phyloP scores from a whole-genome alignment of 2,113 vertebrate genomes.

The Bubo blakistoni region DNA sequence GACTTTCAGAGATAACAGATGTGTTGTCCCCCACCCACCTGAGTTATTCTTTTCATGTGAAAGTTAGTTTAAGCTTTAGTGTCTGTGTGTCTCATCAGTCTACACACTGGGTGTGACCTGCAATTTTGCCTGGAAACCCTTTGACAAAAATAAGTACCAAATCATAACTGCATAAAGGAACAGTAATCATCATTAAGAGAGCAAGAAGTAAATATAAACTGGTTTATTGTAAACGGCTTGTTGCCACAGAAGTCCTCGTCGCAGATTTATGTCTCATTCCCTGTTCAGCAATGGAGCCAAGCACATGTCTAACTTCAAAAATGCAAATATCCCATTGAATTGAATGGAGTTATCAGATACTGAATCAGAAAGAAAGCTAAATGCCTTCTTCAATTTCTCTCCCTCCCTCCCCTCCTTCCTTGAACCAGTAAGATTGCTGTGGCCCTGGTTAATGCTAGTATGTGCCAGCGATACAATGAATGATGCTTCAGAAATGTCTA shows the following conservation, averaged over 20 bases:
- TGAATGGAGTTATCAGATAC: not conserved
- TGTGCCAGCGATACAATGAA: not conserved
- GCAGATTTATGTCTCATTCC: not conserved
- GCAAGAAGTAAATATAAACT: not conserved
- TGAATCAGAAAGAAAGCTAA: not conserved
- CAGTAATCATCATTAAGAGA: not conserved
- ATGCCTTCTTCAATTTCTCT: not conserved
- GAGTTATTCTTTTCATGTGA: not conserved
- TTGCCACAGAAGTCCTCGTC: not conserved
- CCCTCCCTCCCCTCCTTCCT: not conserved
- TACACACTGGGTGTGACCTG: not conserved
- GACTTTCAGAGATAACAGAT: not conserved
- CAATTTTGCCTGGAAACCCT: not conserved
- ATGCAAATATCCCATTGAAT: not conserved
- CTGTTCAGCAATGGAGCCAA: not conserved
- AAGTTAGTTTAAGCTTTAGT: not conserved
- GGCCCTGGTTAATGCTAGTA: not conserved
- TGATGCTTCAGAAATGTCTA: not conserved
- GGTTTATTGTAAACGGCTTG: not conserved
- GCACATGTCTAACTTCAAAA: not conserved
- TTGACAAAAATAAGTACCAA: not conserved
- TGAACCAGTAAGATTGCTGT: not conserved
- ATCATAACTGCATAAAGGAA: not conserved
- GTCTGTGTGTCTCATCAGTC: not conserved
- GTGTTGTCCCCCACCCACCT: not conserved